Conservation (phyloP, 35 echinoderm and acorn worm species). For the Nesometra sesokonis region DNA sequence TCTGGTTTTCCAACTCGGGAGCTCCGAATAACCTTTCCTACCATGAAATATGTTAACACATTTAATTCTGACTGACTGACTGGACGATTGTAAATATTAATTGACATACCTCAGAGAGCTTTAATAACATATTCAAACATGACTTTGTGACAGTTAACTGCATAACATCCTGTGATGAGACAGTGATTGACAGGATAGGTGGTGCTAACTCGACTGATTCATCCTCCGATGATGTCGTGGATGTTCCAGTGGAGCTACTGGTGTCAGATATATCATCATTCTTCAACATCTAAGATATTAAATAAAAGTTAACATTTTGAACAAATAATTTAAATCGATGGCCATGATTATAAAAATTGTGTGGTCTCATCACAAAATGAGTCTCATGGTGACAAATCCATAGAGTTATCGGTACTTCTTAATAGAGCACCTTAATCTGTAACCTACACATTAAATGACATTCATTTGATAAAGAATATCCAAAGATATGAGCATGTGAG, state of each 20-base stretch:
- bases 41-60: neutral
- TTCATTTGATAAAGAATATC: too few relatives aligned
- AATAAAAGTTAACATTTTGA: neutral
- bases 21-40: neutral
- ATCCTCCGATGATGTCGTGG: conserved; percentile 42
- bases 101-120: conserved; percentile 59
- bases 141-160: conserved; percentile 74
- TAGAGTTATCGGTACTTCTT: too few relatives aligned
- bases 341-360: too few relatives aligned
- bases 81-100: neutral
- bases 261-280: conserved; percentile 61
- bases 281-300: conserved; percentile 51
- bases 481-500: too few relatives aligned
- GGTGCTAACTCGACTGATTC: conserved; percentile 54
- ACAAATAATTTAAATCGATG: too few relatives aligned
- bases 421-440: too few relatives aligned
- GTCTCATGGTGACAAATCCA: too few relatives aligned
- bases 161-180: conserved; percentile 56
- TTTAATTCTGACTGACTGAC: neutral
- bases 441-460: too few relatives aligned
- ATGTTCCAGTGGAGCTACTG: conserved; percentile 37
- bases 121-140: conserved; percentile 47
- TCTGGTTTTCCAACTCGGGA: too few relatives aligned
- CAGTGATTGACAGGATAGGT: conserved; percentile 76
- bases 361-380: too few relatives aligned